Percentiles rank a stretch among this genome's conserved stretches.
These are phyloP conservation scores for Meloidogyne hapla DNA, from an alignment of 1,140 invertebrate species.

Conservation along the genomic window DNA sequence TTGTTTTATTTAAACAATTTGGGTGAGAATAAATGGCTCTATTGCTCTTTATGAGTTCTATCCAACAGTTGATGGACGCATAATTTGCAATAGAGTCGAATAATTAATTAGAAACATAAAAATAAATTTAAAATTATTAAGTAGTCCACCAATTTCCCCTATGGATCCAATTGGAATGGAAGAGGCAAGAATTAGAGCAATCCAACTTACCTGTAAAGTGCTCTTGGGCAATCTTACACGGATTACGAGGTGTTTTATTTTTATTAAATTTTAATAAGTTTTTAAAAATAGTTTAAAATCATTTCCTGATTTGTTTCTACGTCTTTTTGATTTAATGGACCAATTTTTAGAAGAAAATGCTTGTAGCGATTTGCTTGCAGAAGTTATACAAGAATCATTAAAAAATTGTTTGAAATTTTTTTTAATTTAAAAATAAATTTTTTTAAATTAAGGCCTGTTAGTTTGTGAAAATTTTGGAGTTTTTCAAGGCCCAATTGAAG, in stretches of 20 bases:
- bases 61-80: too few species aligned
- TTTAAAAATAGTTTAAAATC: slow-evolving; percentile 61
- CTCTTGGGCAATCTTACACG: slow-evolving; percentile 40
- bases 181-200: slow-evolving; percentile 76
- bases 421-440: slow-evolving; percentile 70
- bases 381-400: slow-evolving; percentile 90
- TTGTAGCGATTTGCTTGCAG: slow-evolving; percentile 68
- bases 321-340: slow-evolving; percentile 80
- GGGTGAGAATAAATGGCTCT: too few species aligned
- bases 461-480: slow-evolving; percentile 28
- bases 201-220: slow-evolving; percentile 86
- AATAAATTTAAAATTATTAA: not conserved
- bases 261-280: not conserved
- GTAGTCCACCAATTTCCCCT: slow-evolving; percentile 61
- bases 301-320: slow-evolving; percentile 84
- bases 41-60: too few species aligned
- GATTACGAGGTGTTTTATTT: slow-evolving; percentile 12
- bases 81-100: too few species aligned
- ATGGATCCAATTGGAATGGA: slow-evolving; percentile 67
- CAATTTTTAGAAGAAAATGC: slow-evolving; percentile 79
- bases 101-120: too few species aligned
- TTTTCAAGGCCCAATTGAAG: slow-evolving; percentile 14
- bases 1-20: too few species aligned
- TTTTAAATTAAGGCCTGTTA: slow-evolving; percentile 79
- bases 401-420: slow-evolving; percentile 73